A percentile compares a stretch with the other conserved stretches of the same genome.
These are phyloP conservation scores for Hucho hucho DNA, from an alignment of 2,113 vertebrate species.

Conservation along the genomic window DNA sequence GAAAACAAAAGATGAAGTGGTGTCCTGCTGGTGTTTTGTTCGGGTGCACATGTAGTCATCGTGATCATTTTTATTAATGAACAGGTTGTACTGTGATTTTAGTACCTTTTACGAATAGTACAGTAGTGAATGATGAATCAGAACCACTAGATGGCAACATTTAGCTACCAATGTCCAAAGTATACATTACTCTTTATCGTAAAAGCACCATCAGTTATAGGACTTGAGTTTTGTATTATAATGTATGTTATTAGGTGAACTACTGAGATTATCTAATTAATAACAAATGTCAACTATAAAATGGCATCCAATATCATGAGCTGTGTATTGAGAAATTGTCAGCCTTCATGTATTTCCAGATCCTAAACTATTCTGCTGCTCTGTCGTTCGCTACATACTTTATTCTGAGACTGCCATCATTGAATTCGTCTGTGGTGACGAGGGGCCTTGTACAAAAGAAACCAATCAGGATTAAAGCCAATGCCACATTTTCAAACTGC, in stretches of 20 bases:
- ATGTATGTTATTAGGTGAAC: too few species aligned
- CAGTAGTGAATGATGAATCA: not conserved
- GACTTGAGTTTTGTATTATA: too few species aligned
- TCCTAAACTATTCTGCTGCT: not conserved
- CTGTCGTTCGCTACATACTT: too few species aligned
- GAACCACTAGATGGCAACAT: constrained; percentile 46
- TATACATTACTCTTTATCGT: too few species aligned
- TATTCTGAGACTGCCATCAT: too few species aligned
- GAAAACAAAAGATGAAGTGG: constrained; percentile 55
- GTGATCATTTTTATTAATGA: not conserved
- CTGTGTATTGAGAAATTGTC: too few species aligned
- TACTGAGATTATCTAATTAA: not conserved
- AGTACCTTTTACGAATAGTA: not conserved
- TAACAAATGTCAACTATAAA: not conserved
- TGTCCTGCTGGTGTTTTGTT: constrained; percentile 3
- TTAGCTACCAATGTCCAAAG: not conserved
- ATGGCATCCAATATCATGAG: not conserved
- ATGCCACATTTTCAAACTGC: too few species aligned
- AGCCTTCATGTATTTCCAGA: not conserved
- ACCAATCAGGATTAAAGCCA: not conserved
- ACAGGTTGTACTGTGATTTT: not conserved
- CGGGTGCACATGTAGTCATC: not conserved
- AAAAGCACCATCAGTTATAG: too few species aligned
- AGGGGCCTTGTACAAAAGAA: too few species aligned
- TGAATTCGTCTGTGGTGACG: too few species aligned